Conservation (phyloP, 2,888 invertebrate species). For the Dasypolia templi region DNA sequence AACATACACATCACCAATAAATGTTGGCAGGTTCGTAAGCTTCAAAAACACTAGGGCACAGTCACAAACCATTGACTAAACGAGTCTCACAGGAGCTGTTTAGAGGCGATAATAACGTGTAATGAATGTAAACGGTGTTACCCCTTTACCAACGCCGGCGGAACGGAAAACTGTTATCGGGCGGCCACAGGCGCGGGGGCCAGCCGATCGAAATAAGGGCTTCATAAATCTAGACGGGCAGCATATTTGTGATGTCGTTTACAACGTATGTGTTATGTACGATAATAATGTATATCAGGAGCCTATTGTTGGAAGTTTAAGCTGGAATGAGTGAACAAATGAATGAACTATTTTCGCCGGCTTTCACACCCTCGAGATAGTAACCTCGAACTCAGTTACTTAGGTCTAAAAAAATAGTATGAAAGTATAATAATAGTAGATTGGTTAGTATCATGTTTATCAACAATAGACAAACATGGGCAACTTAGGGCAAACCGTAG, state of each 20-base stretch:
- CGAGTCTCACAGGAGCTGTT: slow-evolving; percentile 83
- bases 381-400: not conserved
- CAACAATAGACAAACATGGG: not conserved
- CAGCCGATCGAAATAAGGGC: slow-evolving; percentile 67
- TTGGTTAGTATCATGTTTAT: not conserved
- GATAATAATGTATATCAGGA: slow-evolving; percentile 32
- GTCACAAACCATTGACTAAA: slow-evolving; percentile 81
- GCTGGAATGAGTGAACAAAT: slow-evolving; percentile 7
- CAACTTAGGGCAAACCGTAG: no score
- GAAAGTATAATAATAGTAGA: not conserved
- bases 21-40: slow-evolving; percentile 44
- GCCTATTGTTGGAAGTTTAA: slow-evolving; percentile 31
- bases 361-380: not conserved
- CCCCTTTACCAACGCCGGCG: slow-evolving; percentile 69
- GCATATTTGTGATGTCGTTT: slow-evolving; percentile 55
- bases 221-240: slow-evolving; percentile 66
- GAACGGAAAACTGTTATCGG: slow-evolving; percentile 85
- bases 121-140: slow-evolving; percentile 85
- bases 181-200: slow-evolving; percentile 78
- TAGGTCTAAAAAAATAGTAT: not conserved
- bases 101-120: slow-evolving; percentile 87
- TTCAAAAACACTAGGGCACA: slow-evolving; percentile 64
- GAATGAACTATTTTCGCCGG: not conserved
- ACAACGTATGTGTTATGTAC: slow-evolving; percentile 39
- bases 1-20: slow-evolving; percentile 43